phyloP scores from a whole-genome alignment of 2,888 invertebrate species.

The Brachyptera risi region DNA sequence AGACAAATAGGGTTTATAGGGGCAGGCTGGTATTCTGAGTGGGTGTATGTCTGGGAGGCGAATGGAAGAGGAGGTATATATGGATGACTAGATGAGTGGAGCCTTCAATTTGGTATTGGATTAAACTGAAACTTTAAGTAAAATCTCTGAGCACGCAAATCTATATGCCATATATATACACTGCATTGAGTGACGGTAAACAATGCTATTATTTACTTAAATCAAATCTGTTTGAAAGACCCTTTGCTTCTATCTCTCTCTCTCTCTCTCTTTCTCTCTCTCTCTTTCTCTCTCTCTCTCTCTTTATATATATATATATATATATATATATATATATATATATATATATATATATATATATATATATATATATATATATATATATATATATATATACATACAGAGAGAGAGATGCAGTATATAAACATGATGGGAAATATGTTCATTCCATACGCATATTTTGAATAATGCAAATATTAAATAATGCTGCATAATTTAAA shows the following conservation, averaged over 20 bases:
- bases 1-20: constrained; percentile 26
- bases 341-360: no score
- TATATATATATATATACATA: no score
- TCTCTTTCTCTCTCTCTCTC: no score
- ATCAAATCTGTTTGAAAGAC: constrained; percentile 13
- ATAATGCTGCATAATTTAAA: no score
- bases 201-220: constrained; percentile 25
- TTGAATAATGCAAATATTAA: no score
- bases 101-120: constrained; percentile 26
- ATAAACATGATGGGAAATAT: no score
- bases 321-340: no score
- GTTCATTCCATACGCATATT: no score
- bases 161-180: constrained; percentile 8
- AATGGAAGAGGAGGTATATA: not conserved
- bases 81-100: constrained; percentile 23
- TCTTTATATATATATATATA: no score
- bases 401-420: no score
- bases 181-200: constrained; percentile 22
- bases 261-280: no score
- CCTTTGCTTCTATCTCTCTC: not conserved
- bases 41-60: not conserved
- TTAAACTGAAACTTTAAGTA: constrained; percentile 26
- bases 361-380: no score
- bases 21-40: not conserved
- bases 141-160: constrained; percentile 26